phyloP scores from a whole-genome alignment of 2,888 invertebrate species.

The Graphium colonna region DNA sequence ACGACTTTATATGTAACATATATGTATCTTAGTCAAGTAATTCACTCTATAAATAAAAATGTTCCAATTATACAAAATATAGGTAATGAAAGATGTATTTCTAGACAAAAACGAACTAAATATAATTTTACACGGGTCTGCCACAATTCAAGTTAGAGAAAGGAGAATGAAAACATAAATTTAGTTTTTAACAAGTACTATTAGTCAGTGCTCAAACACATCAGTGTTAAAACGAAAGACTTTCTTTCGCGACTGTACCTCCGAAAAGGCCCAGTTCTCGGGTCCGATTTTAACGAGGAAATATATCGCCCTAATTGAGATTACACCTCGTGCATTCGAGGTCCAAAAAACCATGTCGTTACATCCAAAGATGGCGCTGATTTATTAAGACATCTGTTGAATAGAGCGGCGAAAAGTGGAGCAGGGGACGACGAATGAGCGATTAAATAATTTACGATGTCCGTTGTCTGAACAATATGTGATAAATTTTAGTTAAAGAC shows the following conservation, averaged over 20 bases:
- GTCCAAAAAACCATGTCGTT: constrained; percentile 71
- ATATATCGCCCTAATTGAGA: constrained; percentile 76
- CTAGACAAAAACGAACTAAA: too few relatives aligned
- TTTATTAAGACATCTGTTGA: constrained; percentile 66
- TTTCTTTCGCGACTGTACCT: constrained; percentile 44
- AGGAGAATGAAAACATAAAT: too few relatives aligned
- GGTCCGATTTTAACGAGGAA: constrained; percentile 72
- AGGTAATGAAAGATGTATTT: too few relatives aligned
- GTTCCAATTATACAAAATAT: too few relatives aligned
- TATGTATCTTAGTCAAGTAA: too few relatives aligned
- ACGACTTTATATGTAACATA: too few relatives aligned
- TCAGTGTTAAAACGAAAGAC: too few relatives aligned
- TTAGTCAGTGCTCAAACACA: background rate
- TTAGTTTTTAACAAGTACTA: background rate
- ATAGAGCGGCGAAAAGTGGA: constrained; percentile 67
- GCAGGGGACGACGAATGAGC: constrained; percentile 33
- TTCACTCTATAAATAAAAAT: too few relatives aligned
- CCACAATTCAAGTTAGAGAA: too few relatives aligned
- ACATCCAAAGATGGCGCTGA: constrained; percentile 68
- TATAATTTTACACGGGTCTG: too few relatives aligned
- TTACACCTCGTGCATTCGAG: constrained; percentile 59
- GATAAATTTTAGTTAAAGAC: too few relatives aligned
- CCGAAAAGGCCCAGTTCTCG: constrained; percentile 52
- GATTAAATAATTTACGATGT: constrained; percentile 7
- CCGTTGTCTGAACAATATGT: constrained; percentile 2